phyloP scores from a whole-genome alignment of 2,888 invertebrate genomes.

The Plemyria rubiginata region DNA sequence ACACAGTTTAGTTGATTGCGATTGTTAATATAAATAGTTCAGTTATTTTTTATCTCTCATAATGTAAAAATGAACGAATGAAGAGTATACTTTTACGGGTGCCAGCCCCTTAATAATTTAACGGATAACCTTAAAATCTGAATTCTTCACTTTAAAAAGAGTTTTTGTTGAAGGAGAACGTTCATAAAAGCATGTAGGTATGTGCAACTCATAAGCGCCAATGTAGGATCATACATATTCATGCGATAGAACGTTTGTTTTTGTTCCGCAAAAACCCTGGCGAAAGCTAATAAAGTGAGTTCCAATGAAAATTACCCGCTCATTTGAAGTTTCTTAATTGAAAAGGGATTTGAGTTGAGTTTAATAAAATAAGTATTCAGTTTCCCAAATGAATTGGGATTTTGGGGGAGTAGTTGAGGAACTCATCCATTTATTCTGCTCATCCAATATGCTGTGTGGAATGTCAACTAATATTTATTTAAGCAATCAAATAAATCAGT shows the following conservation, averaged over 20 bases:
- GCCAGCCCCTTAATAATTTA: too few relatives aligned
- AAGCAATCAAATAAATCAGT: too few relatives aligned
- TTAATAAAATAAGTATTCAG: constrained; percentile 19
- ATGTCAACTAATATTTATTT: not conserved
- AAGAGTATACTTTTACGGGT: too few relatives aligned
- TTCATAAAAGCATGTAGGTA: not conserved
- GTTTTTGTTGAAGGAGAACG: constrained; percentile 10
- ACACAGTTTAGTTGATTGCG: too few relatives aligned
- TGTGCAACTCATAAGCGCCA: constrained; percentile 6
- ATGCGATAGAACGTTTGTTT: constrained; percentile 34
- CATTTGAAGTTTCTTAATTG: constrained; percentile 27
- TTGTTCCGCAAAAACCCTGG: constrained; percentile 47
- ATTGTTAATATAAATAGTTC: too few relatives aligned
- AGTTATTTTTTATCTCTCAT: too few relatives aligned
- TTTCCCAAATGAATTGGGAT: constrained; percentile 5
- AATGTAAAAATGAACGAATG: too few relatives aligned
- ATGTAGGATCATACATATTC: constrained; percentile 18
- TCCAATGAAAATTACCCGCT: constrained; percentile 30
- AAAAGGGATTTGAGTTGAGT: constrained; percentile 23
- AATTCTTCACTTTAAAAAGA: not conserved
- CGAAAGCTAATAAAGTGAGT: constrained; percentile 49
- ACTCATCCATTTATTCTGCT: too few relatives aligned
- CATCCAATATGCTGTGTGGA: too few relatives aligned
- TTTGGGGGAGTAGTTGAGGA: not conserved
- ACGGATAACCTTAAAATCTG: too few relatives aligned